Evolutionary conservation across 2,113 vertebrate species (phyloP).

Genomic region (Colius striatus): DNA sequence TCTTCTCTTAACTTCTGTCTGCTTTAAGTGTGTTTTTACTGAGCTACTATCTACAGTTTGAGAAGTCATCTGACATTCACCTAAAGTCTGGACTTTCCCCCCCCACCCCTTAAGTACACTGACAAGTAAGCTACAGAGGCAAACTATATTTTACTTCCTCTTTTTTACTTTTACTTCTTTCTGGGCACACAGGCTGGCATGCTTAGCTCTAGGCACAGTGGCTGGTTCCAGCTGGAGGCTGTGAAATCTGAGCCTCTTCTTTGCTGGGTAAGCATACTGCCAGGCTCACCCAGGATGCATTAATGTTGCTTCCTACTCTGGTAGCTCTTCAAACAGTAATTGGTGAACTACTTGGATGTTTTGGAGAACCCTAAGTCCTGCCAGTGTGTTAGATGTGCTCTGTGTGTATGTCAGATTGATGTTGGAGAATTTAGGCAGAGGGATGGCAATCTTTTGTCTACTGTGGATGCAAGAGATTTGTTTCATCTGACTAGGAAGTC

Average conservation of each 20-base stretch:
- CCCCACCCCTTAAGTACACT: neutral
- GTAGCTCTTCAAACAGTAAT: neutral
- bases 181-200: no score
- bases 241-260: neutral
- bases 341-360: neutral
- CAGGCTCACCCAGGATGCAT: accelerated
- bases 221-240: neutral
- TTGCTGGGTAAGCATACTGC: neutral
- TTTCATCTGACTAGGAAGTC: neutral
- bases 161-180: neutral
- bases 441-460: neutral
- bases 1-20: neutral
- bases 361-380: neutral
- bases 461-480: neutral
- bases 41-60: neutral
- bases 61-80: neutral
- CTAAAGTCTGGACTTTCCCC: neutral
- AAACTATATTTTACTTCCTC: neutral
- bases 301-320: neutral
- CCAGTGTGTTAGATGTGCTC: neutral
- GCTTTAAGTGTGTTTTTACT: neutral
- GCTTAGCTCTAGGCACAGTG: neutral
- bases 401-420: neutral
- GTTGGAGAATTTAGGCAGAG: neutral
- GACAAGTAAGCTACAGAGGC: neutral